Conservation (phyloP, 2,797 vertebrate species). For the Enteromius trimaculatus region DNA sequence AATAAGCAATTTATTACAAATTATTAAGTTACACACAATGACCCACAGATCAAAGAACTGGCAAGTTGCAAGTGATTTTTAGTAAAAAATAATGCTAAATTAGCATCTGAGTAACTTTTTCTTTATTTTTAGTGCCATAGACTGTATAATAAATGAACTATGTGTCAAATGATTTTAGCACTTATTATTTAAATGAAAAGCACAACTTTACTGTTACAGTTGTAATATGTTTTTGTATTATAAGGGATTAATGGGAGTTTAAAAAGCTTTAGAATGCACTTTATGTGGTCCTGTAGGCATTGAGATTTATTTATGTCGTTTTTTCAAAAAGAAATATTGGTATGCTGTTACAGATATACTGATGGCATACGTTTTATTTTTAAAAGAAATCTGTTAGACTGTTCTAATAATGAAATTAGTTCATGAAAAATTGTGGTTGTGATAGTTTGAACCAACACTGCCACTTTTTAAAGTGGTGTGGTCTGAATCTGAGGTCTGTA, state of each 20-base stretch:
- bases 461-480: background rate
- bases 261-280: slow-evolving; percentile 61
- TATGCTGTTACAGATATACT: slow-evolving; percentile 57
- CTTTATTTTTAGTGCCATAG: background rate
- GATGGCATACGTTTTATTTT: slow-evolving; percentile 44
- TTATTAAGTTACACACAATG: slow-evolving; percentile 7
- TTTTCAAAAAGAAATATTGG: slow-evolving; percentile 54
- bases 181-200: background rate
- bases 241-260: background rate
- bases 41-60: background rate
- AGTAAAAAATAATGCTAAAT: background rate
- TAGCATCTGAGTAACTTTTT: background rate
- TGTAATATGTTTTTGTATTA: background rate
- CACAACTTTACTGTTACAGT: background rate
- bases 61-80: background rate
- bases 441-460: background rate
- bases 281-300: slow-evolving; percentile 57
- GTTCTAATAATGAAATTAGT: slow-evolving; percentile 13
- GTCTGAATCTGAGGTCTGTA: slow-evolving; percentile 9
- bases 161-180: slow-evolving; percentile 3
- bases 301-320: slow-evolving; percentile 38
- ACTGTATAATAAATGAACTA: background rate
- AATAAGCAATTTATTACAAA: background rate
- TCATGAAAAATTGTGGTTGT: background rate
- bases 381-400: background rate